Evolutionary conservation across 2,888 invertebrate species (phyloP), one percentile per base, ranked within the genome.

Genomic region (Agrochola circellaris): DNA sequence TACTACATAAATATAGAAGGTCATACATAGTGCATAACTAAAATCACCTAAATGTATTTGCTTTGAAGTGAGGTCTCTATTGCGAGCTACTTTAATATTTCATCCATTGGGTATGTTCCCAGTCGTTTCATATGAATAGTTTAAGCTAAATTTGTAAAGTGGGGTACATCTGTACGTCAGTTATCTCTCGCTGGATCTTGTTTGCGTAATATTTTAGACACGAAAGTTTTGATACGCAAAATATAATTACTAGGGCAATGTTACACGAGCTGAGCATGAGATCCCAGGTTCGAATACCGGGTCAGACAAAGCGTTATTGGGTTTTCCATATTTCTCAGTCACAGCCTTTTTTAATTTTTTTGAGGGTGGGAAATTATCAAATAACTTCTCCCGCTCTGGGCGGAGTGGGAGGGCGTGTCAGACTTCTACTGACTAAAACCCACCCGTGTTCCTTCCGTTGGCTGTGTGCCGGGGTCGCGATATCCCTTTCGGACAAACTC

Each of bases 81-180:
- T 51, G 34, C 68, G 51, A 34, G 58, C 58, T 54, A n/a, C n/a
- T 68, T 26, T n/a, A 79, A 45, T 69, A 80, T 54, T 17, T 65
- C 5, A 79, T 17, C 60, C 5, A 79, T 79, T 48, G 60, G 54
- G 60, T 62, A 48, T 65, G 58, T 30, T 26, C 61, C 17, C 11
- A 34, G 26, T 26, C 26, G 56, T 58, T 17, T 62, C 56, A 30
- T 30, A 48, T 77, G 77, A 79, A 79, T 77, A 26, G 51, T 7
- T 11, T 26, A 17, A 42, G 6, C 45, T 68, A 20, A 13, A 2
- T 66, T 56, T 66, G 60, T 61, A 30, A 45, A 48, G 13, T 45
- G 26, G 17, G 0, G 23, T 60, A n/a, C 15, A n/a, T 38, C 30
- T 23, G 58, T 51, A 83, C 11, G 26, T 34, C 15, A 82, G 48